Percentiles rank a stretch among this genome's conserved stretches.
phyloP scores from a whole-genome alignment of 2,888 invertebrate genomes.

The Heteropelma amictum region DNA sequence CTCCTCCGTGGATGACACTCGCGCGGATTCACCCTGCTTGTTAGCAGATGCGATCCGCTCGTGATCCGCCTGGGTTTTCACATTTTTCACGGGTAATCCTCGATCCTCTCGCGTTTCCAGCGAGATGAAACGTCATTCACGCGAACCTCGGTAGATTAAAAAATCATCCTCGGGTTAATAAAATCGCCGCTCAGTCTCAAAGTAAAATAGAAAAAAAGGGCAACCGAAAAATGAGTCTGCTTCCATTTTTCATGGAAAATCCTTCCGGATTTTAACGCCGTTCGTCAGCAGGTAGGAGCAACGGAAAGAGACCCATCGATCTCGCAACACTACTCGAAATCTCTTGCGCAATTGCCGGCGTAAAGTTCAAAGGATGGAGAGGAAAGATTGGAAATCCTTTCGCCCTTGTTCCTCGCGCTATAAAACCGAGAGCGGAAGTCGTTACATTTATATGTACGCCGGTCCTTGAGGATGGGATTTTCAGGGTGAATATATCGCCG shows the following conservation, averaged over 20 bases:
- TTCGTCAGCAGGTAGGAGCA: neutral
- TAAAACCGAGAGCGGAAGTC: conserved; percentile 38
- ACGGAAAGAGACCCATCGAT: no score
- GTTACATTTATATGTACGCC: conserved; percentile 40
- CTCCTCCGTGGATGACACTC: conserved; percentile 45
- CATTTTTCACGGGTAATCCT: conserved; percentile 65
- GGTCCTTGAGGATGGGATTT: conserved; percentile 57
- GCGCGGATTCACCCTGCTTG: conserved; percentile 65
- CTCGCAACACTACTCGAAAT: no score
- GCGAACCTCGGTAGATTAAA: no score
- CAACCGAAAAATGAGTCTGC: no score
- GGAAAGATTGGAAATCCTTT: conserved; percentile 35
- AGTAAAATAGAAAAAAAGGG: no score
- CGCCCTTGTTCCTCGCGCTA: conserved; percentile 34
- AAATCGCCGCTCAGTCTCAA: no score
- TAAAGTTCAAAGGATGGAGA: neutral
- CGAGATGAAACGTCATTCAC: neutral
- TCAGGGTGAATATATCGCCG: neutral
- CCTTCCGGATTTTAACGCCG: neutral
- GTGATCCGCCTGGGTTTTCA: conserved; percentile 68
- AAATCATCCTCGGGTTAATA: no score
- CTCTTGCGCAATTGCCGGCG: conserved; percentile 39
- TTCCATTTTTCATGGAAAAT: no score
- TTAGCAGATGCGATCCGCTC: conserved; percentile 73
- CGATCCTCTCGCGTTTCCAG: conserved; percentile 3